Percentiles rank a stretch among this genome's conserved stretches.
phyloP scores from a whole-genome alignment of 2,888 invertebrate species.

The Polietes domitor region DNA sequence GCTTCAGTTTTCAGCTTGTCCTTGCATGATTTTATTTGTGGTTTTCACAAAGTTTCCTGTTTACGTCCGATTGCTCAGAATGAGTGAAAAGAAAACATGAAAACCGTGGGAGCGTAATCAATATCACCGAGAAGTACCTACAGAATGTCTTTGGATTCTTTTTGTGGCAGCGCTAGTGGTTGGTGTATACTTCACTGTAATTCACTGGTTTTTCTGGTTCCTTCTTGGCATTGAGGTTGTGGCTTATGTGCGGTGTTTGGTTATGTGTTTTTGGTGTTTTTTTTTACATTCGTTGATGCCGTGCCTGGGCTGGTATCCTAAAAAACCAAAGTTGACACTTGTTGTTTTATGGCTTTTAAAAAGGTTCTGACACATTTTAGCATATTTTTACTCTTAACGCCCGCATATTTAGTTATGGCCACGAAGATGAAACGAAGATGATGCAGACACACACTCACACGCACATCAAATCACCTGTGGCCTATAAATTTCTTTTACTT shows the following conservation, averaged over 20 bases:
- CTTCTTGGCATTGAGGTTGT: slow-evolving; percentile 19
- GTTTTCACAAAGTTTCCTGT: slow-evolving; percentile 14
- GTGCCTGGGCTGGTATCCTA: background rate
- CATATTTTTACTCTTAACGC: slow-evolving; percentile 65
- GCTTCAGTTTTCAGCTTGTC: background rate
- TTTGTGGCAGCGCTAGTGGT: slow-evolving; percentile 23
- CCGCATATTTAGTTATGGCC: slow-evolving; percentile 60
- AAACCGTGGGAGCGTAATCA: slow-evolving; percentile 67
- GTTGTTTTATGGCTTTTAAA: slow-evolving; percentile 67
- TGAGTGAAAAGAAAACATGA: slow-evolving; percentile 23
- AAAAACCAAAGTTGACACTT: slow-evolving; percentile 63
- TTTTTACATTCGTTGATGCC: too few species aligned
- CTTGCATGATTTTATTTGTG: background rate
- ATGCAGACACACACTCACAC: background rate
- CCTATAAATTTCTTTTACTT: slow-evolving; percentile 58
- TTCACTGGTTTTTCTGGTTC: slow-evolving; percentile 65
- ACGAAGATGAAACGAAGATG: background rate
- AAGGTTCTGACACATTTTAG: slow-evolving; percentile 67
- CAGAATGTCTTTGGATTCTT: slow-evolving; percentile 47
- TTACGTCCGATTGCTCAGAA: background rate
- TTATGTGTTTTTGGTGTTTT: background rate
- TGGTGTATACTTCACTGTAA: slow-evolving; percentile 15
- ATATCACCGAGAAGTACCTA: slow-evolving; percentile 51
- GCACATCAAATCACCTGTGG: slow-evolving; percentile 61
- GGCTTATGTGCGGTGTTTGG: background rate